Percentiles rank a stretch among this genome's conserved stretches.
phyloP scores from a whole-genome alignment of 2,113 vertebrate genomes.

The Passer montanus region DNA sequence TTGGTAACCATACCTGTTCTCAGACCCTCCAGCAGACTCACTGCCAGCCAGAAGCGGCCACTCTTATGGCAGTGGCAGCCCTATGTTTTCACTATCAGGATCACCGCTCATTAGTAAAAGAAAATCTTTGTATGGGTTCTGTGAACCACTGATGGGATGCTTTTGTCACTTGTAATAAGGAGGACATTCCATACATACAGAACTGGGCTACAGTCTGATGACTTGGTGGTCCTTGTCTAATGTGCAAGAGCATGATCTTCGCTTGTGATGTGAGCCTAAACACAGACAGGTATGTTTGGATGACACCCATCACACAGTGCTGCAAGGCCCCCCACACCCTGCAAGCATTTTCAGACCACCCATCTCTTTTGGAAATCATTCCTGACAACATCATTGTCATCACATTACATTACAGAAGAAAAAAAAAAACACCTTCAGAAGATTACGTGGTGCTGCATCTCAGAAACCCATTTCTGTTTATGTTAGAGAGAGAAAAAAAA shows the following conservation, averaged over 20 bases:
- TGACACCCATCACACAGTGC: background rate
- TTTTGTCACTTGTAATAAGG: background rate
- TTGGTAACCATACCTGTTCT: background rate
- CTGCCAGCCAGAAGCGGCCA: background rate
- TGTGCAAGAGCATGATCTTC: background rate
- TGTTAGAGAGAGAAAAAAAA: background rate
- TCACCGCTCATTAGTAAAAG: background rate
- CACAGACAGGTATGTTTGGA: background rate
- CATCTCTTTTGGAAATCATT: background rate
- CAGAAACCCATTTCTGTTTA: background rate
- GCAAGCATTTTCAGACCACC: background rate
- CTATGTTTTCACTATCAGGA: background rate
- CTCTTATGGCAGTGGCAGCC: background rate
- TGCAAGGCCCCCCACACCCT: background rate
- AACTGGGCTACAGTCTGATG: background rate
- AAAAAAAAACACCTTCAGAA: background rate
- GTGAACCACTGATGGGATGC: background rate
- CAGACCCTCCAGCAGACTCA: background rate
- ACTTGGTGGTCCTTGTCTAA: background rate
- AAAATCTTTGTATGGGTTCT: background rate
- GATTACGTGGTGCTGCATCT: background rate
- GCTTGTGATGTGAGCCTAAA: background rate
- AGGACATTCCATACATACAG: accelerated
- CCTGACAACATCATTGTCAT: background rate
- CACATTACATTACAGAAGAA: background rate